phyloP scores from a whole-genome alignment of 2,113 vertebrate genomes.

The Erythrolamprus reginae region DNA sequence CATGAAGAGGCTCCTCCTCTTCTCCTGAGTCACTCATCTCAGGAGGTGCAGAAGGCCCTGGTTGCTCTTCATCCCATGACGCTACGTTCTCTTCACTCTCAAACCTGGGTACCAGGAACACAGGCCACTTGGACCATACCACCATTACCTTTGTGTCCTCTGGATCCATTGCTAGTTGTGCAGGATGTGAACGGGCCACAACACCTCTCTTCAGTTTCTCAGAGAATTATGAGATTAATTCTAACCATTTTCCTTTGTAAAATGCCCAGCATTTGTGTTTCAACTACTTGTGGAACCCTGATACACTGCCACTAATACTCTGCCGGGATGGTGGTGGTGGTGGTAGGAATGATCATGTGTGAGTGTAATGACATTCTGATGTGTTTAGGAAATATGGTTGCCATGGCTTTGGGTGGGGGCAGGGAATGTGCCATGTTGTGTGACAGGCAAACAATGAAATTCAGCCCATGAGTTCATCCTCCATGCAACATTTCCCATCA shows the following conservation, averaged over 20 bases:
- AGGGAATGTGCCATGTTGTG: neutral
- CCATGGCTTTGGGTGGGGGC: neutral
- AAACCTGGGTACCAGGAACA: too few relatives aligned
- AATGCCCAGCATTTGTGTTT: neutral
- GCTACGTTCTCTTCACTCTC: too few relatives aligned
- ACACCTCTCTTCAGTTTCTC: neutral
- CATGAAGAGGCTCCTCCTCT: too few relatives aligned
- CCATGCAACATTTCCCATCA: neutral
- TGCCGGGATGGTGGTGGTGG: fast-evolving
- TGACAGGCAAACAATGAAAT: neutral
- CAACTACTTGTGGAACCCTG: neutral
- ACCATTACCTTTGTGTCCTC: too few relatives aligned
- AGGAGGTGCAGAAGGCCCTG: too few relatives aligned
- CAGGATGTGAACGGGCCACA: too few relatives aligned
- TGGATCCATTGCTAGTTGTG: too few relatives aligned
- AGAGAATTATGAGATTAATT: neutral
- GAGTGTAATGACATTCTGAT: neutral
- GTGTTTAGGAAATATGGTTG: neutral
- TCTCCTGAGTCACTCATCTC: too few relatives aligned
- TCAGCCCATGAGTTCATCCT: neutral
- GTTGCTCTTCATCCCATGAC: too few relatives aligned
- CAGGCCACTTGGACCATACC: too few relatives aligned
- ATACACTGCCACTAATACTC: neutral
- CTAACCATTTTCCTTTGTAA: neutral
- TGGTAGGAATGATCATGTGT: neutral